Evolutionary conservation across 2,113 vertebrate genomes (phyloP).

Genomic region (Gallinago undulata): DNA sequence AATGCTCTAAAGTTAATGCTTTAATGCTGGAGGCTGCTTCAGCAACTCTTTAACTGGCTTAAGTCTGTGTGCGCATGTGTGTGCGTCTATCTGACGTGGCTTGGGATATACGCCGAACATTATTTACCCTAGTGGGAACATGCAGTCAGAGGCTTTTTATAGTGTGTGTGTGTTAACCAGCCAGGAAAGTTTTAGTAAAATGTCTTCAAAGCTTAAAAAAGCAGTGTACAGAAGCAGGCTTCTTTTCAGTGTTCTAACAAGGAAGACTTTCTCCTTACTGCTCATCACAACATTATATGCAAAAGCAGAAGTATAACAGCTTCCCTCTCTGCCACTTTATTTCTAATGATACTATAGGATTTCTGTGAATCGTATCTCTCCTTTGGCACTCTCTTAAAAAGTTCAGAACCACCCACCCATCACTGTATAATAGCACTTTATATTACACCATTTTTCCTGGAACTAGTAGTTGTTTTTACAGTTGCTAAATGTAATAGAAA

Average conservation of each 20-base stretch:
- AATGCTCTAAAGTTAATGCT: background rate
- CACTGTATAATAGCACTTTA: background rate
- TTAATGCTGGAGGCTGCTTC: background rate
- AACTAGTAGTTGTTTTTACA: background rate
- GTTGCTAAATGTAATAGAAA: conserved; percentile 15
- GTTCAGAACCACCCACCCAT: conserved; percentile 4
- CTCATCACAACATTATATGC: background rate
- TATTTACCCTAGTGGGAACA: conserved; percentile 45
- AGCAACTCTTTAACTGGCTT: background rate
- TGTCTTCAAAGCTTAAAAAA: background rate
- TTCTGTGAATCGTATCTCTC: background rate
- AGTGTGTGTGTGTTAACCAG: background rate
- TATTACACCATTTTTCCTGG: conserved; percentile 56
- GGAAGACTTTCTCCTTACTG: background rate
- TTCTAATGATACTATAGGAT: background rate
- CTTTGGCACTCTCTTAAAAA: background rate
- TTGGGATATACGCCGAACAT: background rate
- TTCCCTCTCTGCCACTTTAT: background rate
- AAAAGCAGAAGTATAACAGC: background rate
- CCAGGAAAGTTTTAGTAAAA: conserved; percentile 60
- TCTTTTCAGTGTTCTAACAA: background rate
- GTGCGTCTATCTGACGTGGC: conserved; percentile 20
- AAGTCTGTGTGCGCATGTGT: background rate
- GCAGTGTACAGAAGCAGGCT: background rate
- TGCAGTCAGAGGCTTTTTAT: conserved; percentile 56